phyloP scores from a whole-genome alignment of 2,113 vertebrate genomes.

The Monopterus albus region DNA sequence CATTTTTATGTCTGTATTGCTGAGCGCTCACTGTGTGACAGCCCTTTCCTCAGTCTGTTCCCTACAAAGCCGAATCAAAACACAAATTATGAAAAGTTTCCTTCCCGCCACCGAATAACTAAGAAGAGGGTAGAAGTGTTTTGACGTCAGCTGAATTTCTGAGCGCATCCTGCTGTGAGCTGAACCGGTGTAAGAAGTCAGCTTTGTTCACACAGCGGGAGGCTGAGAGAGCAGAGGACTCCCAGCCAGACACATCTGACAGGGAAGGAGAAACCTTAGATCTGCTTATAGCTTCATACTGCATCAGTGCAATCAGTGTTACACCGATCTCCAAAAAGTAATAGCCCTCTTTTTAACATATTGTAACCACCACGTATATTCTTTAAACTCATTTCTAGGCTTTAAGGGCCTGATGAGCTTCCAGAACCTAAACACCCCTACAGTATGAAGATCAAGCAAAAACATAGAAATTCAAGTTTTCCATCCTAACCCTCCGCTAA shows the following conservation, averaged over 20 bases:
- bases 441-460: too few relatives aligned
- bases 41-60: constrained; percentile 7
- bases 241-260: constrained; percentile 28
- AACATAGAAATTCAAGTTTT: not conserved
- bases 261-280: constrained; percentile 42
- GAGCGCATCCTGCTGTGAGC: constrained; percentile 52
- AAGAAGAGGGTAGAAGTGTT: constrained; percentile 33
- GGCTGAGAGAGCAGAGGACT: constrained; percentile 49
- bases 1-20: constrained; percentile 15
- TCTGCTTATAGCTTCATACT: constrained; percentile 16
- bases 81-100: constrained; percentile 42
- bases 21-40: constrained; percentile 27
- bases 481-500: not conserved
- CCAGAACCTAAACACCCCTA: not conserved
- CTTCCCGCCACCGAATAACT: constrained; percentile 29
- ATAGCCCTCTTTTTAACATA: not conserved
- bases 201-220: constrained; percentile 61
- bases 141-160: constrained; percentile 45
- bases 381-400: not conserved
- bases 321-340: constrained; percentile 9
- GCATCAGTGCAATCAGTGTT: constrained; percentile 18
- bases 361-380: too few relatives aligned
- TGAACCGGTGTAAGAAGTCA: constrained; percentile 58
- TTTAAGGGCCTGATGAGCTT: not conserved
- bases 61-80: constrained; percentile 35